Conservation (phyloP, 2,888 invertebrate species). For the Phaedon cochleariae region DNA sequence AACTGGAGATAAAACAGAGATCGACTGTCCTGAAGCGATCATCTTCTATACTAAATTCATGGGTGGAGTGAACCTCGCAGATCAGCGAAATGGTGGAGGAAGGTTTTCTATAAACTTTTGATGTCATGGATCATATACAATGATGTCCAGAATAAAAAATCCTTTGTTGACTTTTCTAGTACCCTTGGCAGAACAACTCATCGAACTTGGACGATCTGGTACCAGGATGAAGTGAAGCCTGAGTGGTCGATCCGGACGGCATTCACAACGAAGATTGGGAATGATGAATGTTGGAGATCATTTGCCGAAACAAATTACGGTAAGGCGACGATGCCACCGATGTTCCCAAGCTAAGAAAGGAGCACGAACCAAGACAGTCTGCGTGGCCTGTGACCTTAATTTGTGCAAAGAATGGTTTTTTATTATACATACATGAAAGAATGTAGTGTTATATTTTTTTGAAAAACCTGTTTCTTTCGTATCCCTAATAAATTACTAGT, state of each 20-base stretch:
- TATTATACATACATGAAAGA: not conserved
- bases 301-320: conserved; percentile 8
- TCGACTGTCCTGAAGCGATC: no score
- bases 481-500: conserved; percentile 6
- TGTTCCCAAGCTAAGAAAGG: conserved; percentile 8
- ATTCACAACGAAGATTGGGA: not conserved
- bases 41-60: conserved; percentile 17
- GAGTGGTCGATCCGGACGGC: conserved; percentile 1
- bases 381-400: conserved; percentile 8
- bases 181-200: conserved; percentile 14
- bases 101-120: conserved; percentile 7
- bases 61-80: conserved; percentile 4
- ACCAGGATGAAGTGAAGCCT: conserved; percentile 7
- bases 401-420: conserved; percentile 11
- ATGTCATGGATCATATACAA: conserved; percentile 10
- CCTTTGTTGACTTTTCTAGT: conserved; percentile 13
- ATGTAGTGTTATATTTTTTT: conserved; percentile 1
- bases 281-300: conserved; percentile 7
- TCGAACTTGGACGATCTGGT: conserved; percentile 8
- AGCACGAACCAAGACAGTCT: conserved; percentile 6
- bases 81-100: conserved; percentile 5
- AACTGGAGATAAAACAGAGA: no score
- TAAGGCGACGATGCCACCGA: conserved; percentile 5
- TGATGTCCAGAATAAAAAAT: not conserved
- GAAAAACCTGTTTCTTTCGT: not conserved